Evolutionary conservation across 2,797 vertebrate species (phyloP), one percentile per base, ranked within the genome.

Genomic region (Lycodopsis pacificus): DNA sequence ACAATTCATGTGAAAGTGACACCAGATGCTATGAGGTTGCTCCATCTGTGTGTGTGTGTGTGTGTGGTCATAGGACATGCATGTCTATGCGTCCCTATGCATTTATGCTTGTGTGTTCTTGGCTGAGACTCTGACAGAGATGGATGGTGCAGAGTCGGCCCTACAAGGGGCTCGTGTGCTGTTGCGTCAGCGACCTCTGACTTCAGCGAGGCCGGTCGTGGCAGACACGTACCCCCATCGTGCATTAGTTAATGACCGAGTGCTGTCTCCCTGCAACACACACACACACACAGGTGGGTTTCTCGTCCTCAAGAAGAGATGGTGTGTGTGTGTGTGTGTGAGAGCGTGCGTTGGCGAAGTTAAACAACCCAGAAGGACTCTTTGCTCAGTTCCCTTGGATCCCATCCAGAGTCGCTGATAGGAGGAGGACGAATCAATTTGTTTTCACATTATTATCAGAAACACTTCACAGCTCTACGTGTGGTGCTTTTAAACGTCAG

Each of bases 161-260:
- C 81, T 74, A 66, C 61, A 14, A 77, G 74, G 77, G 68, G 83
- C 76, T 65, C 30, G 59, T 83, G 78, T 58, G 79, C 79, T 81
- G 89, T 85, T 84, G 87, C 85, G 64, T 91, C 86, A 80, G 58
- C 15, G 80, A 86, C 88, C 90, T 81, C 54, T 80, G 83, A 89
- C 86, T 82, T 74, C 58, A 0, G 67, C n/a, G 17, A 76, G 76
- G 82, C 80, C 65, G 19, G 67, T 86, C 46, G 82, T 19, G 7
- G 86, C 34, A 46, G 89, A 88, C 87, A 89, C 51, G 63, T 65
- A 87, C 79, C 79, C 88, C 91, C 74, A 64, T 65, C 7, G 64
- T 80, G 85, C 89, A 83, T 91, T 92, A 91, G 89, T 88, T 92
- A 91, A 93, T 92, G 91, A 81, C 86, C 85, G 79, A 56, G 72